Percentiles rank a stretch among this genome's conserved stretches.
Evolutionary conservation across 2,113 vertebrate genomes (phyloP).

Genomic region (Acanthisitta chloris): DNA sequence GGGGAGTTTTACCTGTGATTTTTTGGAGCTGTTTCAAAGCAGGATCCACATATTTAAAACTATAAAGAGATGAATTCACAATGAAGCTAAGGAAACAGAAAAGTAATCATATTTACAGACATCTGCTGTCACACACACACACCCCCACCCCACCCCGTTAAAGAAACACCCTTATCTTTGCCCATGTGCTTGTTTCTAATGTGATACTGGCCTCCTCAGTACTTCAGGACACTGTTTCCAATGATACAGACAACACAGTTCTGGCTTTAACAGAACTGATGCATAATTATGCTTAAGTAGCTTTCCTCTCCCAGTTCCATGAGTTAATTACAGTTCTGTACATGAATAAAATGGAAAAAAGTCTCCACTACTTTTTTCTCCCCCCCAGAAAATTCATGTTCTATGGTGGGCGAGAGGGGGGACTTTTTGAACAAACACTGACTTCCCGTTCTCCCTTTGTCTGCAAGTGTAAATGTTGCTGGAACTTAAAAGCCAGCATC

Average conservation of each 20-base stretch:
- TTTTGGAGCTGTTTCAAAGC: neutral
- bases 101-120: neutral
- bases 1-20: neutral
- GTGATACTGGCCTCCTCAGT: neutral
- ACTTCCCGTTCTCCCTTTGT: neutral
- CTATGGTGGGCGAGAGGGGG: neutral
- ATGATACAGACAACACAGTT: neutral
- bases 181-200: neutral
- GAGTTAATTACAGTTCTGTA: neutral
- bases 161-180: neutral
- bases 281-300: neutral
- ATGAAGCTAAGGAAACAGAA: neutral
- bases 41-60: neutral
- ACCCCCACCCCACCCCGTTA: neutral
- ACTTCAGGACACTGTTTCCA: neutral
- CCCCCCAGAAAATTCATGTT: neutral
- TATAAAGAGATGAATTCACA: conserved; percentile 12
- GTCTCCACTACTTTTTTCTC: neutral
- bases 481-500: neutral
- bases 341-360: neutral
- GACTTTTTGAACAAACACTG: neutral
- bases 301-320: neutral
- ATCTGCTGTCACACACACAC: neutral
- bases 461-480: neutral
- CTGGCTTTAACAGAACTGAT: neutral